Percentiles rank a stretch among this genome's conserved stretches.
phyloP scores from a whole-genome alignment of 2,113 vertebrate species.

The Peromyscus maniculatus region DNA sequence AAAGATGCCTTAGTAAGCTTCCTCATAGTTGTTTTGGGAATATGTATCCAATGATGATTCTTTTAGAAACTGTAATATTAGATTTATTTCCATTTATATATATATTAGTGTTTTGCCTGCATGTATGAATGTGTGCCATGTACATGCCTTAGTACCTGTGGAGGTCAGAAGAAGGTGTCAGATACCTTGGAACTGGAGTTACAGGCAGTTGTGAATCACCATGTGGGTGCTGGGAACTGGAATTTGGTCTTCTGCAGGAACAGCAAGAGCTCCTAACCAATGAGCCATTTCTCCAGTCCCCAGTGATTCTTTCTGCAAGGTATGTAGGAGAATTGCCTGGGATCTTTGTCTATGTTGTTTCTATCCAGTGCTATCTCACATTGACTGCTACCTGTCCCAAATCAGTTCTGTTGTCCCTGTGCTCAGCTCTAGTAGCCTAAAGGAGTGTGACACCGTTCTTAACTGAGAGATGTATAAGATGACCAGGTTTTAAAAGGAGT shows the following conservation, averaged over 20 bases:
- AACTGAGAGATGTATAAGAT: constrained; percentile 12
- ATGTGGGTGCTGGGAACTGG: background rate
- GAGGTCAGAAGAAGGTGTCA: background rate
- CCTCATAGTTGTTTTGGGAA: background rate
- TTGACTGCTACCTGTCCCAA: background rate
- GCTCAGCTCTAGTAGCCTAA: background rate
- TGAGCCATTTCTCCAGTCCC: background rate
- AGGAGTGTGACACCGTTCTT: constrained; percentile 3
- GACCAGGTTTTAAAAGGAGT: background rate
- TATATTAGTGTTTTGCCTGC: background rate
- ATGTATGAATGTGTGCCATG: background rate
- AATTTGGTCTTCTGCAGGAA: background rate
- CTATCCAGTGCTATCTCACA: background rate
- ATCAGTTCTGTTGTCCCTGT: background rate
- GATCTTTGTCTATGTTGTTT: background rate
- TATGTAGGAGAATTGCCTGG: background rate
- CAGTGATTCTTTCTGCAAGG: background rate
- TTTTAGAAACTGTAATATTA: background rate
- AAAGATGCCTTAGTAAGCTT: background rate
- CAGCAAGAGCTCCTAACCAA: background rate
- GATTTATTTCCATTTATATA: background rate
- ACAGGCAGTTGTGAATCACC: background rate
- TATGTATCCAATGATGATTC: background rate
- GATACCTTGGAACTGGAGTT: background rate
- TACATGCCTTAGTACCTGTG: background rate